Base-by-base conservation (phyloP, 2,888 invertebrate genomes). In the Tiliacea citrago region DNA sequence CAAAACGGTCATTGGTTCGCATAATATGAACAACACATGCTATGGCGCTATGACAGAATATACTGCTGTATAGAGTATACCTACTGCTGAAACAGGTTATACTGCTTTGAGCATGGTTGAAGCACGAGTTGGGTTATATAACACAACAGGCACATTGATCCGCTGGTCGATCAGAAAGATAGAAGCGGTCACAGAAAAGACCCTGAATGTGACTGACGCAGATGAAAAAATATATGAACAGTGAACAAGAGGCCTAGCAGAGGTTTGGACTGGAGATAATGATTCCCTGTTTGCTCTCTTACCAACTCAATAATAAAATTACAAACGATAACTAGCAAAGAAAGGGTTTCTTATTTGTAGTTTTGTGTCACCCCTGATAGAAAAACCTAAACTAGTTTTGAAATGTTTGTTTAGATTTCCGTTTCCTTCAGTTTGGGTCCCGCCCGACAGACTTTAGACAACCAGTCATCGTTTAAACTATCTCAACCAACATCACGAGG, bases 401-500 rank as follows among this genome's bases (percentile, higher is more conserved):
- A 7, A 71, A 79, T 21, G 21, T 16, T 58, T 6, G 12, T 45
- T 35, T 29, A 12, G 10, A 51, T 65, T 57, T 45, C 39, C 39
- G 39, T 47, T 47, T 61, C 10, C 61, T 35, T 35, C 53, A 47
- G 13, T 24, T 55, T 47, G 39, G 5, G 24, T 51, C 5, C 29
- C n/a, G 9, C 35, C 42, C 16, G 12, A 24, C 47, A 65, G 18
- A 70, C 21, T 78, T 39, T 24, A 35, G 49, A 53, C 1, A 65
- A 18, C 4, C 13, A 35, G 73, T 72, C 73, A 66, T 61, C 39
- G 35, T 45, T 55, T 77, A 47, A 42, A 78, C 18, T 53, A 47
- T 47, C 55, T 55, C 58, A 61, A 39, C n/a, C 8, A 49, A 55
- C 60, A 77, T 60, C 67, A 82, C 58, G 73, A 82, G 73, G 55